Evolutionary conservation across 2,797 vertebrate species (phyloP).

Genomic region (Anguilla anguilla): DNA sequence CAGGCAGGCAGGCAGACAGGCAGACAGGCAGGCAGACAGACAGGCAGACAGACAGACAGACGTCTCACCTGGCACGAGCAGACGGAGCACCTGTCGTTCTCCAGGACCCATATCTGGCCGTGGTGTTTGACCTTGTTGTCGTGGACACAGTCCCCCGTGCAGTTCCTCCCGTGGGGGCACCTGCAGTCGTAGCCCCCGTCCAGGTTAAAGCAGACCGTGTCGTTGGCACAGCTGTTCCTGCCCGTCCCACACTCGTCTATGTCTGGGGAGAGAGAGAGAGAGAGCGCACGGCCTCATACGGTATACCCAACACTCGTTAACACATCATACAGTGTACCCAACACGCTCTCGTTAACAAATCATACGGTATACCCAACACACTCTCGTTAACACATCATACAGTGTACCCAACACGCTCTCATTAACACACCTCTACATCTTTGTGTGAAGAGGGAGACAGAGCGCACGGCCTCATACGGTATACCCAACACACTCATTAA

Average conservation of each 20-base stretch:
- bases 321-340: background rate
- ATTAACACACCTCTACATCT: background rate
- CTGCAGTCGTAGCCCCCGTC: conserved; percentile 96
- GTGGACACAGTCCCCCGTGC: conserved; percentile 93
- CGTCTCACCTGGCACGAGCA: conserved; percentile 93
- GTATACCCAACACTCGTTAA: background rate
- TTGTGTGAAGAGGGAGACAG: too few relatives aligned
- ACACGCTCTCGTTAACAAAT: too few relatives aligned
- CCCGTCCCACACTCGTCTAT: conserved; percentile 94
- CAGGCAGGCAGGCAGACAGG: too few relatives aligned
- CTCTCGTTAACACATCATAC: too few relatives aligned
- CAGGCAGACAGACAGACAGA: background rate
- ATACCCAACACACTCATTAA: background rate
- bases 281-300: background rate
- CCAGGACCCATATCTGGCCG: conserved; percentile 96
- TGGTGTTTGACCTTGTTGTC: conserved; percentile 93
- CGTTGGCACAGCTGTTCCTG: conserved; percentile 93
- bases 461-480: too few relatives aligned
- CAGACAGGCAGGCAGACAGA: background rate
- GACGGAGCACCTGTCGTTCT: conserved; percentile 93
- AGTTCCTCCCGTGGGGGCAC: conserved; percentile 97
- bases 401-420: background rate
- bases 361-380: background rate
- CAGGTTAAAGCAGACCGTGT: conserved; percentile 97
- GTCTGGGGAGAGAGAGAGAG: conserved; percentile 68